A percentile compares a stretch with the other conserved stretches of the same genome.
phyloP scores from a whole-genome alignment of 2,797 vertebrate species.

The Rhynchonycteris naso region DNA sequence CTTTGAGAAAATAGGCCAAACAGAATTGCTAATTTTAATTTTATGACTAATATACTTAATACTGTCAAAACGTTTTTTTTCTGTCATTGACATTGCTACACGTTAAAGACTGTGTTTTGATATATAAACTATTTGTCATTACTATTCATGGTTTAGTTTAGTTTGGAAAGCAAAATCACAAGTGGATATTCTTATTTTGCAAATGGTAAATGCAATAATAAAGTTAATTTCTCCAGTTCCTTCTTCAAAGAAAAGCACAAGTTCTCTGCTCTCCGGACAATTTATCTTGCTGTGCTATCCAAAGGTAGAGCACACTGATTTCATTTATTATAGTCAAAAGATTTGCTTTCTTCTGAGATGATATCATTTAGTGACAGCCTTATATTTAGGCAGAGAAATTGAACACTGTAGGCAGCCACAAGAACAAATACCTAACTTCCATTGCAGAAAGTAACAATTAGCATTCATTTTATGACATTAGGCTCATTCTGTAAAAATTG shows the following conservation, averaged over 20 bases:
- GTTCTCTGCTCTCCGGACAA: neutral
- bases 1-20: neutral
- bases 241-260: neutral
- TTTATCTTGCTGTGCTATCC: neutral
- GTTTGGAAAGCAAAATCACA: neutral
- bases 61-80: neutral
- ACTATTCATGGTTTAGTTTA: neutral
- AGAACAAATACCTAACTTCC: neutral
- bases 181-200: neutral
- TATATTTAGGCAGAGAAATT: neutral
- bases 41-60: neutral
- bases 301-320: slow-evolving; percentile 1
- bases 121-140: neutral
- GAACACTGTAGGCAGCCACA: neutral
- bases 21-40: neutral
- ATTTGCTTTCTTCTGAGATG: neutral
- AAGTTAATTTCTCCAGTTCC: neutral
- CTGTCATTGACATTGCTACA: neutral
- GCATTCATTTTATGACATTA: neutral
- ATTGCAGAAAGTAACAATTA: neutral
- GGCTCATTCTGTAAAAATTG: neutral
- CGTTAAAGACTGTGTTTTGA: neutral
- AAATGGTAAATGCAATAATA: neutral
- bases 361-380: neutral
- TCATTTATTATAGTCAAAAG: neutral